Percentiles rank a stretch among this genome's conserved stretches.
Evolutionary conservation across 2,113 vertebrate species (phyloP).

Genomic region (Polyodon spathula): DNA sequence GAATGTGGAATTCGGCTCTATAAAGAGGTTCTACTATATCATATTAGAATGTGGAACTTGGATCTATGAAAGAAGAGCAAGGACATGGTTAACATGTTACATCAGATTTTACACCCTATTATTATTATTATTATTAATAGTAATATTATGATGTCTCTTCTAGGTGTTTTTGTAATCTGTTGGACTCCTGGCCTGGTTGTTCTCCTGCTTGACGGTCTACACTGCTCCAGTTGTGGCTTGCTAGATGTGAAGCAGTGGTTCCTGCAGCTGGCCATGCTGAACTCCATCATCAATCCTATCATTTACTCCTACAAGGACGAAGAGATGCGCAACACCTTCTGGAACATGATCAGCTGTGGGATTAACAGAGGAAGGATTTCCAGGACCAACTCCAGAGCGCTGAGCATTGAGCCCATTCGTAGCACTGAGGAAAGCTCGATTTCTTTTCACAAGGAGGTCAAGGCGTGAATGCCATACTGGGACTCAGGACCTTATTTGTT

Average conservation of each 20-base stretch:
- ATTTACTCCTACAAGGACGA: conserved; percentile 97
- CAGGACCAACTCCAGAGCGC: conserved; percentile 58
- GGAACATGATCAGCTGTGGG: conserved; percentile 78
- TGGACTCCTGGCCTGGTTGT: conserved; percentile 91
- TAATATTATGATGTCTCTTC: conserved; percentile 9
- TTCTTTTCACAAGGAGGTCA: conserved; percentile 30
- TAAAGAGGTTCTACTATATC: too few relatives aligned
- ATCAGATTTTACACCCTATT: too few relatives aligned
- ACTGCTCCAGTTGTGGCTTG: conserved; percentile 67
- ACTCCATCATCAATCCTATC: conserved; percentile 93
- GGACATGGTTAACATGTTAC: too few relatives aligned
- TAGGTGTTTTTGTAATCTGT: conserved; percentile 91
- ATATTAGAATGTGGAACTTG: too few relatives aligned
- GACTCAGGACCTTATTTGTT: not conserved
- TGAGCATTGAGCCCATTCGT: conserved; percentile 51
- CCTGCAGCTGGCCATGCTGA: conserved; percentile 82
- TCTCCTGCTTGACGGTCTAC: conserved; percentile 79
- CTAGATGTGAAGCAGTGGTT: conserved; percentile 80
- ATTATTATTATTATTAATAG: not conserved
- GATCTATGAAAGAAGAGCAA: too few relatives aligned
- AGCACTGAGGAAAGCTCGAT: conserved; percentile 48
- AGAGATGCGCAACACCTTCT: conserved; percentile 91
- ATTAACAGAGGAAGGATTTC: conserved; percentile 64
- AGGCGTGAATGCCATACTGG: conserved; percentile 27
- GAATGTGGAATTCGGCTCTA: too few relatives aligned